Evolutionary conservation across 2,113 vertebrate species (phyloP).

Genomic region (Brachyistius frenatus): DNA sequence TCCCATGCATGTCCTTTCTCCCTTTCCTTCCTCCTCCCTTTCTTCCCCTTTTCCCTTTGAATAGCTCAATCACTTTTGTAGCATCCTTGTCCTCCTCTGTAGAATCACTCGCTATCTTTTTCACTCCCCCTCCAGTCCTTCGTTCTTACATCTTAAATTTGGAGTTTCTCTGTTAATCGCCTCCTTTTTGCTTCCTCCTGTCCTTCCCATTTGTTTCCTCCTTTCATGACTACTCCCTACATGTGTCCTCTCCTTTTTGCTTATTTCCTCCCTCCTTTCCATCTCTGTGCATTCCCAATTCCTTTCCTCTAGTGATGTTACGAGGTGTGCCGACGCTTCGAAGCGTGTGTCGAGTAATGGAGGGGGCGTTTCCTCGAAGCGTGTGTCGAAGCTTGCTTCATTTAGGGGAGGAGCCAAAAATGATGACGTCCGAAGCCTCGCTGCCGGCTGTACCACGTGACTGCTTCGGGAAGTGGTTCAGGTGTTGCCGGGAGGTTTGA

Average conservation of each 20-base stretch:
- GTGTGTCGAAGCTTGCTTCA: no score
- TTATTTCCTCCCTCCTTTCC: neutral
- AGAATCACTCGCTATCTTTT: neutral
- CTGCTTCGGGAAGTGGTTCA: no score
- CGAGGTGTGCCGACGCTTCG: no score
- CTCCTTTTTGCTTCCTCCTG: neutral
- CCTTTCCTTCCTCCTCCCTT: neutral
- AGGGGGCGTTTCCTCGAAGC: no score
- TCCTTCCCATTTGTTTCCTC: neutral
- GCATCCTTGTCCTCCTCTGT: neutral
- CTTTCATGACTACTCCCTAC: neutral
- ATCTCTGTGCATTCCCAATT: neutral
- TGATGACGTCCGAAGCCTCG: no score
- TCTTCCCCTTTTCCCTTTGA: neutral
- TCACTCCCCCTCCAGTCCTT: neutral
- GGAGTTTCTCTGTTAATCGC: neutral
- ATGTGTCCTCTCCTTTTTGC: neutral
- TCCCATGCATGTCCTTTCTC: neutral
- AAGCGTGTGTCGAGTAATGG: no score
- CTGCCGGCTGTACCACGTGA: no score
- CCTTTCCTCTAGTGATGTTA: neutral
- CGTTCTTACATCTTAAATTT: neutral
- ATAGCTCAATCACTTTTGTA: no score
- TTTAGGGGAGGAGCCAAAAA: no score
- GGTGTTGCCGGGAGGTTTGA: no score